Conservation (phyloP, 2,888 invertebrate genomes). For the Protophormia terraenovae region DNA sequence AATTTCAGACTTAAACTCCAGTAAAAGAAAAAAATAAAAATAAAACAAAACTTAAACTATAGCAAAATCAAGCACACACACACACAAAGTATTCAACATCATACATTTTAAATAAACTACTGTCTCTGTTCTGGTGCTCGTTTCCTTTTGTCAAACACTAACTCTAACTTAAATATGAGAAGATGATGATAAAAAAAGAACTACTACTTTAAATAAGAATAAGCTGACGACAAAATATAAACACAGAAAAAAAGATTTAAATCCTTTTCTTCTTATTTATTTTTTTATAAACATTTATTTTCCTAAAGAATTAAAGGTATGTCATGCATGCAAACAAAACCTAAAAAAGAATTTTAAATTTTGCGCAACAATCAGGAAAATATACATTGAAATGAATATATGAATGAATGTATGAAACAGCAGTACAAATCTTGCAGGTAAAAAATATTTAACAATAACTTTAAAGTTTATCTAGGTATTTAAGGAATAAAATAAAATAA, state of each 20-base stretch:
- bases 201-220: constrained; percentile 40
- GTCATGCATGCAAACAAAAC: constrained; percentile 35
- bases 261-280: constrained; percentile 1
- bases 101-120: constrained; percentile 40
- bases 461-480: constrained; percentile 43
- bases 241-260: constrained; percentile 2
- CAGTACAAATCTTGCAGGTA: constrained; percentile 34
- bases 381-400: background rate
- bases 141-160: constrained; percentile 4
- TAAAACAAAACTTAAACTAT: constrained; percentile 16
- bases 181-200: background rate
- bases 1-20: constrained; percentile 7
- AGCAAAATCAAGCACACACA: background rate
- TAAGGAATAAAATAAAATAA: constrained; percentile 11
- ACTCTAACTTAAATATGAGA: constrained; percentile 5
- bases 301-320: constrained; percentile 37
- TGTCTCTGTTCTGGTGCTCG: background rate
- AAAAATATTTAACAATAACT: constrained; percentile 52
- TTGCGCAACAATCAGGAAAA: constrained; percentile 40
- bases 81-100: constrained; percentile 5
- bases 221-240: constrained; percentile 39
- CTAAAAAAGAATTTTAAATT: constrained; percentile 42
- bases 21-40: background rate
- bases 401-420: background rate
- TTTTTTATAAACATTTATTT: background rate